Base-by-base conservation (phyloP, 2,113 vertebrate species). In the Mormyrus lacerda region DNA sequence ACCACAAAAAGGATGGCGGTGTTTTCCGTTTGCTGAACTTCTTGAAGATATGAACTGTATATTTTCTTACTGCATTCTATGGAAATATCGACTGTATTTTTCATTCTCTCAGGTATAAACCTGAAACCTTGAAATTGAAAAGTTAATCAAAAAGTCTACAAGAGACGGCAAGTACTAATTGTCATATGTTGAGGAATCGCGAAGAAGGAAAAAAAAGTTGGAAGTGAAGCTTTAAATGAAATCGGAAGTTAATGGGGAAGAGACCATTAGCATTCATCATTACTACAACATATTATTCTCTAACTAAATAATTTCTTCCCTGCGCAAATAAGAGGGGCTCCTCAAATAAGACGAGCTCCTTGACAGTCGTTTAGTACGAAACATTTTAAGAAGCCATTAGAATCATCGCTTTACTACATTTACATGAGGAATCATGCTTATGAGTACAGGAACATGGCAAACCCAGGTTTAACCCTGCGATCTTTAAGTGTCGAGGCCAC, bases 251-350 rank as follows among this genome's bases (percentile, higher is more conserved):
- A 86, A 86, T 86, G 48, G 35, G 85, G 85, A 86, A 86, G 24
- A 86, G 85, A 86, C 85, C 85, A 86, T 86, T 86, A 86, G 17
- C 48, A 53, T 53, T 86, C 7, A 53, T 86, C 48, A 86, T 53
- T 86, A 51, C 47, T 31, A 51, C 48, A 53, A n/a, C 48, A 53
- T 86, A 47, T 51, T 35, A 86, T 35, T 86, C 48, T 86, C 47
- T 8, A 51, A 31, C 45, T 13, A 11, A 51, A 15, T 17, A 15
- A 84, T n/a, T 84, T 84, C 44, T 47, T n/a, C 44, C 21, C 24
- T 47, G 10, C n/a, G 35, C 3, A 86, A 86, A 86, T 31, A 86
- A 15, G 24, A 84, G 47, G 47, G 15, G 47, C 27, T 86, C 19
- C n/a, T n/a, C 3, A 86, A 86, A 86, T 31, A 86, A 15, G 24